A percentile compares a stretch with the other conserved stretches of the same genome.
These are phyloP conservation scores for Parapsyche elsis DNA, from an alignment of 1,140 invertebrate species.

Conservation along the genomic window DNA sequence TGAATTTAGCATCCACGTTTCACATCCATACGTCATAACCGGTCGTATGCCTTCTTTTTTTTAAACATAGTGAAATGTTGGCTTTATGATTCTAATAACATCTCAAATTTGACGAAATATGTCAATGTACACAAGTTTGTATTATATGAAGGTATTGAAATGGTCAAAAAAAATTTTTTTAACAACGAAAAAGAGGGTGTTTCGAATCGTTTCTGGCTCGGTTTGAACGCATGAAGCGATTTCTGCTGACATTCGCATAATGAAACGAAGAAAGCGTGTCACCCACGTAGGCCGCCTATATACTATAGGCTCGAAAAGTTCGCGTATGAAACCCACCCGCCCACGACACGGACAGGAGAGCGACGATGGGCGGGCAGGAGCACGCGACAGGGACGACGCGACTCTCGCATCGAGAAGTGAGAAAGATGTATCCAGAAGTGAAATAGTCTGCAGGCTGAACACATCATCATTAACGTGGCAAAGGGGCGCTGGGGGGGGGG, in stretches of 20 bases:
- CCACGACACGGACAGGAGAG: slow-evolving; percentile 42
- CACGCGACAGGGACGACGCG: slow-evolving; percentile 61
- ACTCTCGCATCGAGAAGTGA: slow-evolving; percentile 66
- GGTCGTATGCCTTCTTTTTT: too few species aligned
- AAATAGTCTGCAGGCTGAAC: slow-evolving; percentile 70
- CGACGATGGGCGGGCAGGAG: slow-evolving; percentile 57
- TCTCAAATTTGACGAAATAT: too few species aligned
- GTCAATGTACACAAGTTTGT: too few species aligned
- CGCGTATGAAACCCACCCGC: slow-evolving; percentile 33
- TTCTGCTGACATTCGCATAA: slow-evolving; percentile 12
- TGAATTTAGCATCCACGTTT: too few species aligned
- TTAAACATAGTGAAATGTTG: too few species aligned
- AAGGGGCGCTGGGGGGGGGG: slow-evolving; percentile 58
- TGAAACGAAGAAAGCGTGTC: slow-evolving; percentile 39
- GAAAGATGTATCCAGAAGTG: slow-evolving; percentile 71
- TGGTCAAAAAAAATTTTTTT: neutral
- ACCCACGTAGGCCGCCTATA: neutral
- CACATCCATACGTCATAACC: too few species aligned
- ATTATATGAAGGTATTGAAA: too few species aligned
- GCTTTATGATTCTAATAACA: too few species aligned
- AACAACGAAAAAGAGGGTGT: neutral
- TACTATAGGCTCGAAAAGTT: neutral
- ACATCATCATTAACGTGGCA: slow-evolving; percentile 70
- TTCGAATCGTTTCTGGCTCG: neutral
- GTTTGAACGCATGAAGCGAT: neutral